A percentile compares a stretch with the other conserved stretches of the same genome.
phyloP scores from a whole-genome alignment of 2,888 invertebrate genomes.

The Byasa hedistus region DNA sequence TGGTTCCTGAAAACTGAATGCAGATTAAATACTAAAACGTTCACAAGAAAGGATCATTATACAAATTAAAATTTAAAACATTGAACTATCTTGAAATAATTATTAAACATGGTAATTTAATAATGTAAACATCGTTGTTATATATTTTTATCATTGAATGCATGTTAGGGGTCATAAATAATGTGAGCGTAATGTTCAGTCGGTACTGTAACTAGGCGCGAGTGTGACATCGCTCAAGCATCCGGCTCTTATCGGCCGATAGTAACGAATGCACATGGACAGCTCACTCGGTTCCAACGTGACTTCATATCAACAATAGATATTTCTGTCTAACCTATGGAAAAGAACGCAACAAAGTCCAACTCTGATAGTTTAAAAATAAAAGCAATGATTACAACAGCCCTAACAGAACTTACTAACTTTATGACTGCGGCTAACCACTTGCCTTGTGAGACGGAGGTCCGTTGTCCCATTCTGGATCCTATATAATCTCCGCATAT shows the following conservation, averaged over 20 bases:
- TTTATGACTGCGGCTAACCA: too few relatives aligned
- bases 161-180: conserved; percentile 3
- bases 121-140: not conserved
- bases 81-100: not conserved
- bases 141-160: conserved; percentile 1
- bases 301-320: conserved; percentile 13
- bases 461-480: too few relatives aligned
- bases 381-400: too few relatives aligned
- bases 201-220: not conserved
- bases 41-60: too few relatives aligned
- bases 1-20: too few relatives aligned
- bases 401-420: too few relatives aligned
- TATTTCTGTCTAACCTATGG: conserved; percentile 15
- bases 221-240: conserved; percentile 22
- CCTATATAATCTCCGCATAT: too few relatives aligned
- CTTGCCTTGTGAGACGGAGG: too few relatives aligned
- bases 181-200: conserved; percentile 9
- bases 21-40: too few relatives aligned
- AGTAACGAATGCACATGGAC: conserved; percentile 24
- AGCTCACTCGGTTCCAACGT: conserved; percentile 16
- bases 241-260: conserved; percentile 37
- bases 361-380: not conserved
- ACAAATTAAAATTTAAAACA: too few relatives aligned
- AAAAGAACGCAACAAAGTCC: conserved; percentile 15
- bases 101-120: not conserved